Percentiles rank a stretch among this genome's conserved stretches.
Conservation (phyloP, 2,888 invertebrate species). For the Aleiodes alternator region DNA sequence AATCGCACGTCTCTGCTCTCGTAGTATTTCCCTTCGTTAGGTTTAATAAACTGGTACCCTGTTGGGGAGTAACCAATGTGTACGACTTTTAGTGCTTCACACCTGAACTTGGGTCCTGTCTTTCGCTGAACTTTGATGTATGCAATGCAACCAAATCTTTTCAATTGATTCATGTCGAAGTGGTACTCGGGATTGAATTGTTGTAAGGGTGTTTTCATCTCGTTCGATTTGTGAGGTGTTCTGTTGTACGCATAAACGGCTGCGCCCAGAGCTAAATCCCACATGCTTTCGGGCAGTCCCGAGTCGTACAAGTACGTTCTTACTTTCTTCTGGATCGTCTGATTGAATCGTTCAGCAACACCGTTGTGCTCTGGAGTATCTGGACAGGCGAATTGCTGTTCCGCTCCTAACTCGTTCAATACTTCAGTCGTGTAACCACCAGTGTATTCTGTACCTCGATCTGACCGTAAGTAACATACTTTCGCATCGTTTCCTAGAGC, state of each 20-base stretch:
- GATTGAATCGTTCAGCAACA: constrained; percentile 51
- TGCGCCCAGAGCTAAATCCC: constrained; percentile 54
- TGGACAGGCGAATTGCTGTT: constrained; percentile 36
- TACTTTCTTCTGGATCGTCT: constrained; percentile 51
- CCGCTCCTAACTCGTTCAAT: constrained; percentile 43
- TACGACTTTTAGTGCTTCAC: constrained; percentile 27
- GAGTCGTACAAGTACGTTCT: constrained; percentile 50
- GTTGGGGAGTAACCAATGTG: constrained; percentile 47
- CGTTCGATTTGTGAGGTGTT: constrained; percentile 50
- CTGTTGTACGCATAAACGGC: constrained; percentile 44
- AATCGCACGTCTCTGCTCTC: constrained; percentile 49
- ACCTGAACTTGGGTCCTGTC: constrained; percentile 46
- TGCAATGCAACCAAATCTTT: constrained; percentile 49
- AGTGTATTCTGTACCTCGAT: constrained; percentile 52
- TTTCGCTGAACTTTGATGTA: constrained; percentile 49
- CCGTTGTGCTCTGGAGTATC: constrained; percentile 52
- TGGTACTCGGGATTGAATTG: constrained; percentile 45
- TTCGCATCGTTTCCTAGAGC: constrained; percentile 52
- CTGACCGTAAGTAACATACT: constrained; percentile 48
- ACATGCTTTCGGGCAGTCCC: constrained; percentile 53
- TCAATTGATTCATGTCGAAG: constrained; percentile 47
- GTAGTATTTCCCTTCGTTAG: constrained; percentile 52
- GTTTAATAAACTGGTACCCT: constrained; percentile 45
- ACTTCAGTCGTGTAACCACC: constrained; percentile 48
- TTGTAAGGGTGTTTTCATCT: constrained; percentile 41